Percentiles rank a stretch among this genome's conserved stretches.
These are phyloP conservation scores for Vollenhovia emeryi DNA, from an alignment of 1,140 invertebrate genomes.

Conservation along the genomic window DNA sequence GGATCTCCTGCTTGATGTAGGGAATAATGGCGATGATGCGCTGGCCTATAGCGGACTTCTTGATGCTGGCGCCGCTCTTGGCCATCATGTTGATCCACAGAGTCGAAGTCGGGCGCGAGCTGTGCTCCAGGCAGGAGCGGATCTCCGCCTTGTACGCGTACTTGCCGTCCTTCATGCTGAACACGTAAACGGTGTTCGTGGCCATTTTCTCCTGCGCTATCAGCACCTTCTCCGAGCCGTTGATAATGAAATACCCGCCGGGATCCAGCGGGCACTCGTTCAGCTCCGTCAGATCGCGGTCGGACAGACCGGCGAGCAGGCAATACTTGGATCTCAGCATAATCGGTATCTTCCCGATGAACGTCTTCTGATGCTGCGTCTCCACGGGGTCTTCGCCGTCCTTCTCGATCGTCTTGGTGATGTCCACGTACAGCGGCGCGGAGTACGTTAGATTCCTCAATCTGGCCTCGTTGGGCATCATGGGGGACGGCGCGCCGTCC, in stretches of 20 bases:
- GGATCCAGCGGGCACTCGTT: constrained; percentile 99
- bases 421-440: constrained; percentile 99
- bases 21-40: constrained; percentile 98
- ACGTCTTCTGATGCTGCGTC: constrained; percentile 96
- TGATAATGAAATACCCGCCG: constrained; percentile 98
- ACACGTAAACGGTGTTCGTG: constrained; percentile 99
- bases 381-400: constrained; percentile 94
- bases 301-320: constrained; percentile 95
- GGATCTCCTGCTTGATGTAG: constrained; percentile 99
- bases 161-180: constrained; percentile 99
- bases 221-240: constrained; percentile 97
- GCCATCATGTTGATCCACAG: constrained; percentile 99
- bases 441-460: constrained; percentile 96
- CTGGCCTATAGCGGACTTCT: constrained; percentile 99
- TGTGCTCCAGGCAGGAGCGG: constrained; percentile 97
- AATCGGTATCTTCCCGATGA: constrained; percentile 99
- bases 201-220: constrained; percentile 99
- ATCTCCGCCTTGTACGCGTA: constrained; percentile 99
- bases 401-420: constrained; percentile 97
- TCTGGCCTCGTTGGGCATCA: constrained; percentile 99
- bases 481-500: constrained; percentile 98
- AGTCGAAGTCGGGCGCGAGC: constrained; percentile 96
- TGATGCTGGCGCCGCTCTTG: constrained; percentile 95
- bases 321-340: constrained; percentile 99
- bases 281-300: constrained; percentile 99